Percentiles rank a stretch among this genome's conserved stretches.
phyloP scores from a whole-genome alignment of 2,797 vertebrate genomes.

The Ctenopoma kingsleyae region DNA sequence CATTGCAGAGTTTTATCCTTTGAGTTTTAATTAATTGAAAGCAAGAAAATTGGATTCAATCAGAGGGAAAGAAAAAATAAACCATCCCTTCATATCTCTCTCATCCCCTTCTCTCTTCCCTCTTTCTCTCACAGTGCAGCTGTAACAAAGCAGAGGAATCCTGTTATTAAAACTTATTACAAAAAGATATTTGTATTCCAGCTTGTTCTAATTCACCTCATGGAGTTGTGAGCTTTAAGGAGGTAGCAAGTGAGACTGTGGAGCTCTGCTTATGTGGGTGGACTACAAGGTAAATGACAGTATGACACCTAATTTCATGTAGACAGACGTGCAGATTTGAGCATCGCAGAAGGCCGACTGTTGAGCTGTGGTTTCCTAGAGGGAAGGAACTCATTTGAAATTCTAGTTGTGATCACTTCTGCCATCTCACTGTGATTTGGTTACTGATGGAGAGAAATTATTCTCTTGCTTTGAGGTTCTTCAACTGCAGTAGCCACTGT shows the following conservation, averaged over 20 bases:
- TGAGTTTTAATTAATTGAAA: constrained; percentile 51
- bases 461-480: neutral
- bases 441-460: constrained; percentile 14
- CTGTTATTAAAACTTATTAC: constrained; percentile 47
- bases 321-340: constrained; percentile 13
- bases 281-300: constrained; percentile 13
- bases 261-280: neutral
- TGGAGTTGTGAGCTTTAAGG: constrained; percentile 20
- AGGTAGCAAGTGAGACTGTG: neutral
- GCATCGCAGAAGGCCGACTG: neutral
- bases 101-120: neutral
- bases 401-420: constrained; percentile 34
- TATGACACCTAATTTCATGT: constrained; percentile 36
- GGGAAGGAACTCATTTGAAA: constrained; percentile 19
- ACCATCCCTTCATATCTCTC: constrained; percentile 7
- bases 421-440: constrained; percentile 4
- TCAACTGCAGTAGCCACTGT: constrained; percentile 1
- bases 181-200: constrained; percentile 37
- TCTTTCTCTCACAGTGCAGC: neutral
- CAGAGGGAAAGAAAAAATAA: constrained; percentile 37
- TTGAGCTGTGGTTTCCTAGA: neutral
- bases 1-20: constrained; percentile 32
- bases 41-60: constrained; percentile 52
- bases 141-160: constrained; percentile 35
- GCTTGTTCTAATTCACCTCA: constrained; percentile 39